Evolutionary conservation across 2,888 invertebrate genomes (phyloP), one percentile per base, ranked within the genome.

Genomic region (Hipparchia sbordonii): DNA sequence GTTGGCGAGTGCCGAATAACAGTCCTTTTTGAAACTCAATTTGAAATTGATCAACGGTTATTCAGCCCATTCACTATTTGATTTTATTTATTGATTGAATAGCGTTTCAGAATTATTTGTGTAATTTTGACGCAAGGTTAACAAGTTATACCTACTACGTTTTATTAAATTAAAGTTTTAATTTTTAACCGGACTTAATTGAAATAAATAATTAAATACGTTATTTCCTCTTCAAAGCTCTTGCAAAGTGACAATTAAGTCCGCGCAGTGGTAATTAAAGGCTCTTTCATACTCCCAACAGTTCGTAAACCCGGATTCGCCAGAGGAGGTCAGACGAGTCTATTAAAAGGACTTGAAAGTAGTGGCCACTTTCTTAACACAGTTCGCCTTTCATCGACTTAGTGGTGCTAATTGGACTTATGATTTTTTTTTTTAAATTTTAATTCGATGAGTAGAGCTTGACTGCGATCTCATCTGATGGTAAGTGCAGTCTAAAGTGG

Each of bases 301-400:
- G 85, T 82, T 82, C 84, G 86, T 84, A 89, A 89, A 85, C 78
- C 84, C 85, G 85, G 90, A 89, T 90, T 89, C 87, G 86, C 87
- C 87, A 87, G 85, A 87, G 84, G n/a, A 56, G 56, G 86, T 59
- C 59, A 10, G 54, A 59, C 23, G 81, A 86, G 88, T 89, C 90
- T 89, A 89, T 90, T 91, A 90, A 87, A 89, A 85, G 88, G 86
- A 84, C 84, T 84, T 82, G 76, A 81, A 74, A 67, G 23, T 67
- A 67, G 67, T 67, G 67, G 59, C 57, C 57, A 67, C 57, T 67
- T 67, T 46, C 67, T 66, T 54, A 62, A 62, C 62, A 54, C 66
- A n/a, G 54, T 52, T 39, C 66, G 13, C 56, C 56, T 67, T 66
- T 67, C 54, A 56, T 51, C n/a, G 39, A 56, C 54, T 63, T 51